phyloP scores from a whole-genome alignment of 2,888 invertebrate species.

The Netelia fuscicornis region DNA sequence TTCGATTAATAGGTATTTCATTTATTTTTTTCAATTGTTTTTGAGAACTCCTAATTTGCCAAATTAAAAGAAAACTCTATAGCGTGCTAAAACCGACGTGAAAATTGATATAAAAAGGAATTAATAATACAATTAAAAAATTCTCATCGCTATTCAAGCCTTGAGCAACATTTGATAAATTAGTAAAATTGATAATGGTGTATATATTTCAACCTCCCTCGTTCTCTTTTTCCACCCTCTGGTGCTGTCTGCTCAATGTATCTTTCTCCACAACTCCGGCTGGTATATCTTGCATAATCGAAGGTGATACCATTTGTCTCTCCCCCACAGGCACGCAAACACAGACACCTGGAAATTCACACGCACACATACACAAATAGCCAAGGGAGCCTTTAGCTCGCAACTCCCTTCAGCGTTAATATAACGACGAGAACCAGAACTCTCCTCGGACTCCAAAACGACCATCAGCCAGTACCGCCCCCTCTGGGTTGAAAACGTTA shows the following conservation, averaged over 20 bases:
- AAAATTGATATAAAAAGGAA: no score
- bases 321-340: neutral
- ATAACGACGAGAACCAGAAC: conserved; percentile 8
- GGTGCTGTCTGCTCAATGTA: conserved; percentile 6
- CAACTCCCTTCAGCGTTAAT: conserved; percentile 8
- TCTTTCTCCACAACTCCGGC: conserved; percentile 50
- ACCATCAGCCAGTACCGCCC: conserved; percentile 22
- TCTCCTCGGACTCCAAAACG: conserved; percentile 37
- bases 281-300: conserved; percentile 67
- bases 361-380: neutral
- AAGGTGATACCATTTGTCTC: conserved; percentile 67
- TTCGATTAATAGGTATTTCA: no score
- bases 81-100: no score
- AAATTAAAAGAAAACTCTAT: no score
- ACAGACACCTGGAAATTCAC: neutral
- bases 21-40: no score
- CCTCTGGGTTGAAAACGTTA: conserved; percentile 59
- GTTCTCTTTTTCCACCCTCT: conserved; percentile 7
- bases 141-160: no score
- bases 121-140: no score
- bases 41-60: no score
- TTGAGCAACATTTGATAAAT: no score
- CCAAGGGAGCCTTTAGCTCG: neutral
- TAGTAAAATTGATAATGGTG: no score
- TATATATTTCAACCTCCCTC: neutral